Evolutionary conservation across 1,140 invertebrate genomes (phyloP).

Genomic region (Spodoptera litura): DNA sequence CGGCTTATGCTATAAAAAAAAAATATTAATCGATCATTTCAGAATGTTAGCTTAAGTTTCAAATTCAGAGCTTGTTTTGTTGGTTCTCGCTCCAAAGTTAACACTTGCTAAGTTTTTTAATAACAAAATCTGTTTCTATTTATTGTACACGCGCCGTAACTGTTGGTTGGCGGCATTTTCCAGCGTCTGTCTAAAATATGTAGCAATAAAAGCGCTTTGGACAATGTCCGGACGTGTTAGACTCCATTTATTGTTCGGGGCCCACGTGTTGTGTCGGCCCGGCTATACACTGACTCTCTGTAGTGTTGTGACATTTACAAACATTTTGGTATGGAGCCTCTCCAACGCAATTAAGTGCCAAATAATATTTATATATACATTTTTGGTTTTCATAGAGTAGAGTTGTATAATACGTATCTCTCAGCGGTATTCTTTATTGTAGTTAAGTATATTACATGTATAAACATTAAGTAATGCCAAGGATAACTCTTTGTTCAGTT

Average conservation of each 20-base stretch:
- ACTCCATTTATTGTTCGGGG: conserved; percentile 76
- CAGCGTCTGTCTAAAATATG: conserved; percentile 75
- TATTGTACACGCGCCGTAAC: conserved; percentile 32
- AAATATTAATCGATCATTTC: too few species aligned
- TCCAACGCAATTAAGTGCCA: background rate
- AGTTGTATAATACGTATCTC: background rate
- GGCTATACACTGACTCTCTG: conserved; percentile 66
- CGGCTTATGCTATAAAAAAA: too few species aligned
- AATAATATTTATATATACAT: conserved; percentile 30
- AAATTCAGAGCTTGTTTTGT: too few species aligned
- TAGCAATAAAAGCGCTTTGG: conserved; percentile 75
- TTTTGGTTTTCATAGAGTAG: background rate
- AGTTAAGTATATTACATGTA: conserved; percentile 14
- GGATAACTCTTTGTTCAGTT: conserved; percentile 61
- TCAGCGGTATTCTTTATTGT: too few species aligned
- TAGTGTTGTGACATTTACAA: conserved; percentile 68
- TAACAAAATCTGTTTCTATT: background rate
- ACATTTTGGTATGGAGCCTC: conserved; percentile 43
- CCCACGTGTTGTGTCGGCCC: conserved; percentile 66
- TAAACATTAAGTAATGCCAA: conserved; percentile 63
- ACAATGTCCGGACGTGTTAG: conserved; percentile 74
- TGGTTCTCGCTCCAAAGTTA: too few species aligned
- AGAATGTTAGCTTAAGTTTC: too few species aligned
- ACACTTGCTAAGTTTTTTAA: background rate
- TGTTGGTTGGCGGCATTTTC: conserved; percentile 55